Conservation (phyloP, 2,797 vertebrate genomes). For the Anguilla pacifica region DNA sequence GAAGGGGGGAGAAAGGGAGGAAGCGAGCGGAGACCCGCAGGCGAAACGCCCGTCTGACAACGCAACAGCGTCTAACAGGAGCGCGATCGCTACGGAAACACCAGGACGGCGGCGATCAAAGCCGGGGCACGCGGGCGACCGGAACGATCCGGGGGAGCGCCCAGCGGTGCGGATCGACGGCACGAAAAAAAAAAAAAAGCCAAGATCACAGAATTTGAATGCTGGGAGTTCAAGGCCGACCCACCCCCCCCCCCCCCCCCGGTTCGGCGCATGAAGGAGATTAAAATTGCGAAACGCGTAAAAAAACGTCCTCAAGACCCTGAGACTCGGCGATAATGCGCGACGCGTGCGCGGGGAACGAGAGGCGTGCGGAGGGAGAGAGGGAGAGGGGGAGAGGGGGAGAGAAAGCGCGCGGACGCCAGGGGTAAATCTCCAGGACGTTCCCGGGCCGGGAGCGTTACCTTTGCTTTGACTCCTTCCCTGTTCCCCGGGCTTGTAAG, state of each 20-base stretch:
- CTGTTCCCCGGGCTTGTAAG: slow-evolving; percentile 76
- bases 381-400: slow-evolving; percentile 7
- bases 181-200: slow-evolving; percentile 39
- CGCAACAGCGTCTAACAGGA: background rate
- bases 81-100: background rate
- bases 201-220: slow-evolving; percentile 75
- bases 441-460: slow-evolving; percentile 73
- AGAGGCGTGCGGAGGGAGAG: slow-evolving; percentile 57
- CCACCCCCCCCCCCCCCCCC: slow-evolving; percentile 54
- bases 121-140: background rate
- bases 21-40: background rate
- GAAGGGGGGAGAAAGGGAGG: background rate
- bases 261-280: slow-evolving; percentile 62
- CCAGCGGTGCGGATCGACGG: slow-evolving; percentile 46
- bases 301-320: slow-evolving; percentile 71
- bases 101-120: background rate
- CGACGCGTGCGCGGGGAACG: slow-evolving; percentile 64
- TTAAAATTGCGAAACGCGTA: slow-evolving; percentile 75
- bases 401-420: slow-evolving; percentile 66
- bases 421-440: slow-evolving; percentile 73
- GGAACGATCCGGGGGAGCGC: slow-evolving; percentile 18
- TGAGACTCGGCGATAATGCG: slow-evolving; percentile 72
- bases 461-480: slow-evolving; percentile 77
- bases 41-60: background rate
- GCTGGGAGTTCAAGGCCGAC: slow-evolving; percentile 72